Percentiles rank a stretch among this genome's conserved stretches.
Conservation (phyloP, 2,888 invertebrate genomes). For the Limenitis camilla region DNA sequence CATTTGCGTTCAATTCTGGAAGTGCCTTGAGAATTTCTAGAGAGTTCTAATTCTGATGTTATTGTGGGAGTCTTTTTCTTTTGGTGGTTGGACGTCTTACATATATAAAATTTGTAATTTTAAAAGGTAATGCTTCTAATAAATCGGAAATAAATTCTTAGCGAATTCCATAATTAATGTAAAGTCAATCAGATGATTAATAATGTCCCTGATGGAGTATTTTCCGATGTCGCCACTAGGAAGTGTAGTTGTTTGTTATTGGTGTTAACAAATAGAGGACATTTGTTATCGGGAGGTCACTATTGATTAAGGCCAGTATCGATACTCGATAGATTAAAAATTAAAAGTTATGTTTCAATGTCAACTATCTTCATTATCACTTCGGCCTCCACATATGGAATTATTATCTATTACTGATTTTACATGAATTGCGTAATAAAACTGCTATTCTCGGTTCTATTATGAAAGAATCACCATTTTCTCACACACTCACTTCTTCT, state of each 20-base stretch:
- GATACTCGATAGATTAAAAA: constrained; percentile 16
- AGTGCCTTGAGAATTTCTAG: not conserved
- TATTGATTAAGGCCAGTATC: constrained; percentile 18
- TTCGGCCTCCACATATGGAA: no score
- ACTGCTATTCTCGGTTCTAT: no score
- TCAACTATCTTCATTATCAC: not conserved
- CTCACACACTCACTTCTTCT: no score
- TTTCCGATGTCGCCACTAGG: constrained; percentile 15
- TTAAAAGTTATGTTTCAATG: not conserved
- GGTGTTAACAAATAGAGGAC: constrained; percentile 18
- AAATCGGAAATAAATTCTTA: not conserved
- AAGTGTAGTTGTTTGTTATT: constrained; percentile 14
- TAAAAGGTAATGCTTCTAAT: not conserved
- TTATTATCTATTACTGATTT: no score
- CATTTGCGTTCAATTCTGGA: not conserved
- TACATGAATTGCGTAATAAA: no score
- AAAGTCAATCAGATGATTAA: not conserved
- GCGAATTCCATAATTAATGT: not conserved
- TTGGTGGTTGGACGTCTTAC: no score
- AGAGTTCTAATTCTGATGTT: no score
- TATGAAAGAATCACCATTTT: no score
- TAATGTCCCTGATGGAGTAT: not conserved
- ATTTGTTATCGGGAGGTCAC: constrained; percentile 28
- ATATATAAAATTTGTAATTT: no score
- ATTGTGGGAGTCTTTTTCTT: no score